Base-by-base conservation (phyloP, 2,888 invertebrate species). In the Drosophila incognita region DNA sequence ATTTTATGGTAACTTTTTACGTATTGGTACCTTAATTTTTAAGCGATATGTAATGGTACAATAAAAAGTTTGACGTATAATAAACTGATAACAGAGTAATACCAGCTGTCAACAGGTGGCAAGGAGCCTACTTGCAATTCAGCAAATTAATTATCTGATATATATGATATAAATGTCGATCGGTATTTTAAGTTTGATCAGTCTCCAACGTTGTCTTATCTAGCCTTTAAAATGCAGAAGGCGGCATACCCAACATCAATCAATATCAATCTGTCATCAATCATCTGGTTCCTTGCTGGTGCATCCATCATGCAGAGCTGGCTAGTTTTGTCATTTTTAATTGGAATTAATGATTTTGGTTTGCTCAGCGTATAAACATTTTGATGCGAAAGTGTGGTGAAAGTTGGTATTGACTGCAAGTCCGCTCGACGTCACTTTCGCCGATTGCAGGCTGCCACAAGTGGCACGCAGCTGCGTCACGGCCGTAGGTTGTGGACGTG, bases 401-500 rank as follows among this genome's bases (percentile, higher is more conserved):
- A 57, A 48, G 48, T 64, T 38, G 46, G 27, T 10, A n/a, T 24
- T 51, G n/a, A 42, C 10, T 33, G 33, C 29, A 33, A 15, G n/a
- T 33, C 27, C 4, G 46, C 15, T 6, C 15, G 35, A 54, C 69
- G 40, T 63, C 66, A 79, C 79, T 74, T 77, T 77, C 76, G 52
- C 76, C 72, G 62, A 54, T 54, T 36, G 18, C 35, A 27, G 49
- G 18, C 54, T 24, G 24, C 52, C 13, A 33, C 66, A 66, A 59
- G 56, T 29, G 56, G 21, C 53, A 13, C 46, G 69, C 63, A 76
- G 69, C 71, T 57, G 59, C 57, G 68, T 21, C 52, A 63, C 38
- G 38, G 57, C 60, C 46, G 66, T n/a, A n/a, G 42, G 42, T 49
- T 38, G 27, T 38, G 57, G 31, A 67, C 51, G 66, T 59, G 61